A percentile compares a stretch with the other conserved stretches of the same genome.
Evolutionary conservation across 1,140 invertebrate genomes (phyloP).

Genomic region (Listronotus bonariensis): DNA sequence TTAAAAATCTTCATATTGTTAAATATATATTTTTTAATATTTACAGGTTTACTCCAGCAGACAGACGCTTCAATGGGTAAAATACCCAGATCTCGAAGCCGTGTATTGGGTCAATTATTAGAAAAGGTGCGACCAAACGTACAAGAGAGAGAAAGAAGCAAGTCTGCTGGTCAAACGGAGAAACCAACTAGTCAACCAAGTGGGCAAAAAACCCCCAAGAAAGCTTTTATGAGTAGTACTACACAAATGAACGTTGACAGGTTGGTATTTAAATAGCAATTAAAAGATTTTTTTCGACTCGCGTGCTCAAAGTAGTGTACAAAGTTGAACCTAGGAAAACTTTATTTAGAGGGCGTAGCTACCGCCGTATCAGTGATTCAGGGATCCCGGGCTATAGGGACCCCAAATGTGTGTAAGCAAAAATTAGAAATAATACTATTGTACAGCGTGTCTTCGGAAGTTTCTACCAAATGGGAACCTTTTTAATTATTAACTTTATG

Average conservation of each 20-base stretch:
- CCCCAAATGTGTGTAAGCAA: too few relatives aligned
- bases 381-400: too few relatives aligned
- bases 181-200: slow-evolving; percentile 47
- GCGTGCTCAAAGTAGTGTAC: too few relatives aligned
- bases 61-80: slow-evolving; percentile 46
- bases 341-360: too few relatives aligned
- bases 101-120: slow-evolving; percentile 52
- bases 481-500: too few relatives aligned
- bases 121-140: slow-evolving; percentile 51
- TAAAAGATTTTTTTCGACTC: too few relatives aligned
- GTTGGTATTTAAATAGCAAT: background rate
- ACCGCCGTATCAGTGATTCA: too few relatives aligned
- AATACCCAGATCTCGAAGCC: slow-evolving; percentile 52
- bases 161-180: slow-evolving; percentile 58
- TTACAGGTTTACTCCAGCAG: slow-evolving; percentile 46
- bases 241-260: slow-evolving; percentile 55
- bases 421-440: too few relatives aligned
- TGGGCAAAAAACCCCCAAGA: slow-evolving; percentile 45
- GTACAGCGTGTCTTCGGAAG: too few relatives aligned
- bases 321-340: too few relatives aligned
- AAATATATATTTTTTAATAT: slow-evolving; percentile 5
- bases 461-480: too few relatives aligned
- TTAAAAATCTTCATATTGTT: too few relatives aligned
- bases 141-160: slow-evolving; percentile 56
- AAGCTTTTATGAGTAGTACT: slow-evolving; percentile 49